Base-by-base conservation (phyloP, 2,113 vertebrate species). In the Eublepharis macularius region DNA sequence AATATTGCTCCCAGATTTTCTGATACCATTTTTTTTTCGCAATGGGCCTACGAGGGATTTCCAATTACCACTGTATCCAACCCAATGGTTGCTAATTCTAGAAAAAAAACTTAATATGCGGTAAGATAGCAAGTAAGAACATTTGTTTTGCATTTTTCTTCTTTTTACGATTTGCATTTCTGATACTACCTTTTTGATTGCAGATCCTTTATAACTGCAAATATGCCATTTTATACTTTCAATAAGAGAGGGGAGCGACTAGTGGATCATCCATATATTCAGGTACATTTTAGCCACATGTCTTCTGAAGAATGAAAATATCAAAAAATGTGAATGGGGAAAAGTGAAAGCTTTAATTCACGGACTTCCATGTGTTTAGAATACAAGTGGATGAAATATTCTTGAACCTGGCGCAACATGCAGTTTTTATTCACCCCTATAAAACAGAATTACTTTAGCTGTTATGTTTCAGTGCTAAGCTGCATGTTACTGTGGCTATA, bases 141-240 rank as follows among this genome's bases (percentile, higher is more conserved):
- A 2, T 36, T 11, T 54, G 51, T 54, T 54, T 54, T 21, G 2
- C 1, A 16, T 24, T 60, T 24, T 60, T 60, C 57, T 60, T 60
- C 57, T 60, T 60, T 60, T 60, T 54, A 3, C 19, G 51, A 54
- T 54, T 43, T 14, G 43, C 9, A 2, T 81, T 34, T 69, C 65
- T 49, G 34, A 81, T 69, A 5, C 17, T 7, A 12, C 12, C 17
- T 39, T 73, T 74, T n/a, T 14, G 45, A 41, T 29, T 60, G 39
- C 70, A 83, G 81, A 19, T 83, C 51, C 29, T 83, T 83, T 83
- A 63, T 75, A 24, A 63, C 75, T 47, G 51, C 70, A 29, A 83
- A 74, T 24, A 83, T 83, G 51, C 70, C 81, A 45, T 41, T 83
- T 74, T 83, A 74, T 72, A 29, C 69, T 34, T 63, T 74, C 63